Base-by-base conservation (phyloP, 92 coral and sea anemone genomes). In the Actinostola sp. region DNA sequence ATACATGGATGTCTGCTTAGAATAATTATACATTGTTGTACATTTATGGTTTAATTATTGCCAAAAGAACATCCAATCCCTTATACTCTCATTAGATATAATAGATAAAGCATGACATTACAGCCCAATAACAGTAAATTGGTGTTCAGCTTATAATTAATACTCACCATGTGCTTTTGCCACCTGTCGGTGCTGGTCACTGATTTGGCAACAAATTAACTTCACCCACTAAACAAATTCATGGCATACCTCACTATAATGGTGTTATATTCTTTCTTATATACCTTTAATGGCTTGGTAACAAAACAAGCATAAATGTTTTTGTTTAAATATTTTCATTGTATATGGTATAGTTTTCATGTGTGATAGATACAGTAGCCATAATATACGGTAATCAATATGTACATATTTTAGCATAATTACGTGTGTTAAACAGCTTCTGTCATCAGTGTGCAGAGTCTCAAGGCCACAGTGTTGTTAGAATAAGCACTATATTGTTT, bases 361-460 rank as follows among this genome's bases (percentile, higher is more conserved):
- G 44, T 39, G 44, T 39, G 53, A 46, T 11, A 36, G 11, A 36
- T 36, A 36, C 11, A 4, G 4, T 36, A 36, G 11, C 4, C 42
- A 61, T 61, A 28, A 61, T n/a, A n/a, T n/a, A n/a, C 14, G 11
- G 15, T 9, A 39, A 65, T 66, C 25, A 66, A 14, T 66, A 66
- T 66, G 72, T 44, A 27, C 72, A 66, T 66, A n/a, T 17, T 28
- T 68, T 68, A 50, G 49, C 59, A 48, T 56, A 51, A 68, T 68
- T 30, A 68, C 31, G 46, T 31, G 46, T 0, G 34, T 48, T 31
- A 51, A 68, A 39, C 41, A 32, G 43, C 70, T 51, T 33, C 57
- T 68, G 74, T 49, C 46, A 68, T 33, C 43, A 17, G 56, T 51
- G 23, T 6, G 20, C 43, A 16, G 24, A 19, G 12, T 24, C 32